Base-by-base conservation (phyloP, 2,797 vertebrate species). In the Sebastes iracundus region DNA sequence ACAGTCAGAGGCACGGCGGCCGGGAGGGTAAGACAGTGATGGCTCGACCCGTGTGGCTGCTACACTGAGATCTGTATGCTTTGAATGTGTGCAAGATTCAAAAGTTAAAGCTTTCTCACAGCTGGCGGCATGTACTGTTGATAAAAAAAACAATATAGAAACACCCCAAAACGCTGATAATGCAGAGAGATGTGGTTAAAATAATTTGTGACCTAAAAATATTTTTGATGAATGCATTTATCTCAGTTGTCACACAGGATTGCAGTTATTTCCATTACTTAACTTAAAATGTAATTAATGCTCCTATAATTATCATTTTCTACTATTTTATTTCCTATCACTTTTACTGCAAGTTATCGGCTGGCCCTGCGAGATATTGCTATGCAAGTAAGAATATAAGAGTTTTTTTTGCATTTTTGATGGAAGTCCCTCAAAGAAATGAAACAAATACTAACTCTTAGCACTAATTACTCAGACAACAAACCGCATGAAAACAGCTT, bases 41-140 rank as follows among this genome's bases (percentile, higher is more conserved):
- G 7, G 60, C 27, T 35, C 2, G 2, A 65, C 25, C 56, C 69
- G 49, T 6, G 53, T 49, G 38, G 7, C 60, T 32, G 61, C 42
- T 76, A 33, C 70, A 66, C 38, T 35, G 33, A 30, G 61, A 55
- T 81, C 22, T 32, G 8, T 28, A 6, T 25, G 60, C 71, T 75
- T 13, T 77, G 66, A 78, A 79, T 58, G 58, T 79, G 58, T 67
- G 55, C 58, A 80, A 55, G 69, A 80, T 35, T 80, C 14, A 75
- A 63, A 78, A 42, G 22, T 28, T 22, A 33, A 61, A 71, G 56
- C 72, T 79, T 77, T 32, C 7, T 32, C 38, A 56, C 22, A 38
- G 65, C 23, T 23, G 42, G 20, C 23, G 27, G 23, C 46, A 75
- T 80, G 56, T 72, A 74, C 58, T 64, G 23, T 30, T 63, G 2